These are phyloP conservation scores for Leptobrachium ailaonicum DNA, from an alignment of 2,113 vertebrate species.

Conservation along the genomic window DNA sequence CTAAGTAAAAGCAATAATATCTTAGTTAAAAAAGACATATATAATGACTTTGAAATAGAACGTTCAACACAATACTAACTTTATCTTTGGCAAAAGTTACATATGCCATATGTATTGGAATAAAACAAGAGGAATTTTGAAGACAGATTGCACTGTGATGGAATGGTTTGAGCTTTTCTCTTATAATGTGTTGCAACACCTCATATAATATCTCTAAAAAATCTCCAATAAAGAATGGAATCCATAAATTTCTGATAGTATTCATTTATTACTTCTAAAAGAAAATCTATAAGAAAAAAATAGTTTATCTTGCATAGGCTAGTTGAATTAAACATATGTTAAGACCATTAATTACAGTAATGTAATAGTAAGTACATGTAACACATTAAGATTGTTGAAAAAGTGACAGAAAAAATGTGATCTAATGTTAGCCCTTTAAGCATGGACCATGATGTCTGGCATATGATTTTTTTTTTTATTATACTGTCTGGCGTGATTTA, in stretches of 20 bases:
- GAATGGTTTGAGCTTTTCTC: slow-evolving; percentile 25
- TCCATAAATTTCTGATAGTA: slow-evolving; percentile 30
- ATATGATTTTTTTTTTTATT: too few relatives aligned
- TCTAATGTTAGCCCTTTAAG: too few relatives aligned
- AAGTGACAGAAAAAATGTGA: too few relatives aligned
- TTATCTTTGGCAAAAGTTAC: slow-evolving; percentile 29
- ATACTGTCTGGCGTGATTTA: too few relatives aligned
- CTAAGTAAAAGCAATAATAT: slow-evolving; percentile 14
- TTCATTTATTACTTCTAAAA: neutral
- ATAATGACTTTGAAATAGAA: slow-evolving; percentile 28
- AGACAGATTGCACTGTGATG: slow-evolving; percentile 20
- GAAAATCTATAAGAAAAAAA: too few relatives aligned
- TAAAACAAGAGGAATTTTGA: slow-evolving; percentile 25
- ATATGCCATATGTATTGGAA: slow-evolving; percentile 37
- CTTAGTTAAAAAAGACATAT: slow-evolving; percentile 6
- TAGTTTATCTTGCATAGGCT: too few relatives aligned
- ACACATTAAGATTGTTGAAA: too few relatives aligned
- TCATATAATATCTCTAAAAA: slow-evolving; percentile 34
- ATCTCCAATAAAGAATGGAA: slow-evolving; percentile 16
- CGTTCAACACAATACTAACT: neutral
- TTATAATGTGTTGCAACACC: slow-evolving; percentile 39
- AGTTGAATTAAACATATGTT: too few relatives aligned
- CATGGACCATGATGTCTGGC: too few relatives aligned
- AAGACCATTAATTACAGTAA: too few relatives aligned
- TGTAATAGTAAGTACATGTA: too few relatives aligned